Percentiles rank a stretch among this genome's conserved stretches.
These are phyloP conservation scores for Tapirus indicus DNA, from an alignment of 2,797 vertebrate species.

Conservation along the genomic window DNA sequence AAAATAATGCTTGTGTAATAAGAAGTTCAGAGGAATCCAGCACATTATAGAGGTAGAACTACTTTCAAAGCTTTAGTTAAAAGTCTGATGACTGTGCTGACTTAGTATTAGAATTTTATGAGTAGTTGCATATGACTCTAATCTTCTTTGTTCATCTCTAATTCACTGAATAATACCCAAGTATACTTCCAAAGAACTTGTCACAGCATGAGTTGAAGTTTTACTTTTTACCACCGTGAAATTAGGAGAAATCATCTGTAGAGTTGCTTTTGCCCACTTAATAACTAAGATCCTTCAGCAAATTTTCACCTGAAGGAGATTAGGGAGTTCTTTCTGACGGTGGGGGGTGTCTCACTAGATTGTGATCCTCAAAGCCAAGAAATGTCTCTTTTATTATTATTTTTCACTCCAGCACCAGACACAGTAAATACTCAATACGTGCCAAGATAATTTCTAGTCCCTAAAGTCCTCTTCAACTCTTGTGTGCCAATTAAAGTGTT, in stretches of 20 bases:
- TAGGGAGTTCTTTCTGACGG: neutral
- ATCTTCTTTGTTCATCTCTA: conserved; percentile 24
- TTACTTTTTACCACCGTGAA: neutral
- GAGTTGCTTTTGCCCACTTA: neutral
- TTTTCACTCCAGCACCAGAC: neutral
- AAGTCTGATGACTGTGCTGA: conserved; percentile 54
- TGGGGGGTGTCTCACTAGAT: neutral
- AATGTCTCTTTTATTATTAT: neutral
- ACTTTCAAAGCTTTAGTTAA: conserved; percentile 69
- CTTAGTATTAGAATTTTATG: conserved; percentile 35
- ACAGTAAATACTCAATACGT: neutral
- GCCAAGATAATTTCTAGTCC: neutral
- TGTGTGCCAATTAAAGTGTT: neutral
- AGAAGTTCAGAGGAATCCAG: conserved; percentile 67
- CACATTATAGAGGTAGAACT: conserved; percentile 36
- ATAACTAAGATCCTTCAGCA: neutral
- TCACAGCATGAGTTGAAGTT: conserved; percentile 45
- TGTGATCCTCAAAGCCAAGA: neutral
- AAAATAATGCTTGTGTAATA: conserved; percentile 75
- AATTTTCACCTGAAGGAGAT: neutral
- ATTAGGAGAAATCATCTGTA: neutral
- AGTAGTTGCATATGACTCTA: neutral
- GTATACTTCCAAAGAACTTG: neutral
- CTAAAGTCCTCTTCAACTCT: neutral
- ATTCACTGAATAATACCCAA: conserved; percentile 10